These are phyloP conservation scores for Chauna torquata DNA, from an alignment of 2,113 vertebrate species.

Conservation along the genomic window DNA sequence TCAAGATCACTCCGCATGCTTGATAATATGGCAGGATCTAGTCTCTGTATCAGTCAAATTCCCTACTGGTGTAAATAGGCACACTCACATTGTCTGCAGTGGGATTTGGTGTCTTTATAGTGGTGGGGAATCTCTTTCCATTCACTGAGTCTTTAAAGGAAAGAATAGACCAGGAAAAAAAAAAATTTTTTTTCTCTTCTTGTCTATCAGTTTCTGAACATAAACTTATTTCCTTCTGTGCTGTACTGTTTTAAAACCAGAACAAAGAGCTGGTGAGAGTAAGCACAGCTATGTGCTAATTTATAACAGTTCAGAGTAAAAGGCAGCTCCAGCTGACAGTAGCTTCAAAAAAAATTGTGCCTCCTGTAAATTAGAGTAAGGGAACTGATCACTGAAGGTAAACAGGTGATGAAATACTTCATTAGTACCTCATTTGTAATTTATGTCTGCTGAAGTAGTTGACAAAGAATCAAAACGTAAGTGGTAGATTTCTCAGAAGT, in stretches of 20 bases:
- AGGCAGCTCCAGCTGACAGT: slow-evolving; percentile 67
- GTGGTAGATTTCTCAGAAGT: slow-evolving; percentile 76
- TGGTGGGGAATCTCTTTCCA: background rate
- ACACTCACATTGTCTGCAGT: background rate
- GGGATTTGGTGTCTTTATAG: background rate
- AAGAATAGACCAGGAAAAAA: background rate
- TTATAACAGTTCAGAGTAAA: slow-evolving; percentile 64
- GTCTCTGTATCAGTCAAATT: background rate
- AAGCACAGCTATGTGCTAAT: slow-evolving; percentile 67
- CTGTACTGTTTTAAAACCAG: slow-evolving; percentile 5
- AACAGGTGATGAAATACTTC: slow-evolving; percentile 79
- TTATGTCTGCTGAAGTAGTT: slow-evolving; percentile 75
- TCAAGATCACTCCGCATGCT: background rate
- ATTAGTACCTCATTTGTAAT: slow-evolving; percentile 79
- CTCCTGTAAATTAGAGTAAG: slow-evolving; percentile 68
- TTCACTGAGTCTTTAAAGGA: background rate
- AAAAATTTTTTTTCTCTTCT: background rate
- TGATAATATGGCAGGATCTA: background rate
- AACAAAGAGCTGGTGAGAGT: slow-evolving; percentile 26
- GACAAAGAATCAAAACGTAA: slow-evolving; percentile 74
- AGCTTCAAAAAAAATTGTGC: slow-evolving; percentile 65
- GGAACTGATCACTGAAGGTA: slow-evolving; percentile 71
- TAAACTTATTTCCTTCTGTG: background rate
- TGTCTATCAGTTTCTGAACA: background rate
- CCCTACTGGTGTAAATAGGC: background rate